Evolutionary conservation across 2,888 invertebrate species (phyloP).

Genomic region (Pristionchus japonicus): DNA sequence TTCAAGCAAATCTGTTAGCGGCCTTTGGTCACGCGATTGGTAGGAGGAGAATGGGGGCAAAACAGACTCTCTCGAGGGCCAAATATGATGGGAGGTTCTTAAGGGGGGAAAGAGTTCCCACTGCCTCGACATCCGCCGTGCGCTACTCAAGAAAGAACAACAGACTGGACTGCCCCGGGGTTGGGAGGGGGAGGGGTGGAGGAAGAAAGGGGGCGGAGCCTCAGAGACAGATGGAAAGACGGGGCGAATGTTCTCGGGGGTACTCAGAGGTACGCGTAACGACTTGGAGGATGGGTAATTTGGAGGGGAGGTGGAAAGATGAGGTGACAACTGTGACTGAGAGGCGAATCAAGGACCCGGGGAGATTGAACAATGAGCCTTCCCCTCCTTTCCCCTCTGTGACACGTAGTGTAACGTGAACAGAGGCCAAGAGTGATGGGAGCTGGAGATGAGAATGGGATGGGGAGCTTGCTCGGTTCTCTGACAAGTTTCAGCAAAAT

Average conservation of each 20-base stretch:
- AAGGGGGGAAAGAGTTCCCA: neutral
- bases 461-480: too few species aligned
- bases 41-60: too few species aligned
- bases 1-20: neutral
- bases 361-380: slow-evolving; percentile 3
- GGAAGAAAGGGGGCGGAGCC: slow-evolving; percentile 41
- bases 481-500: too few species aligned
- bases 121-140: neutral
- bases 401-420: neutral
- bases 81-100: neutral
- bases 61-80: neutral
- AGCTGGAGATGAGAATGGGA: neutral
- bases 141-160: slow-evolving; percentile 24
- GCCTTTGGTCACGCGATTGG: neutral
- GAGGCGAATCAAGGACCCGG: neutral
- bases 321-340: neutral
- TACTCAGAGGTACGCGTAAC: neutral
- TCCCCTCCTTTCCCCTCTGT: neutral
- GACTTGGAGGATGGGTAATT: neutral
- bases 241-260: slow-evolving; percentile 8
- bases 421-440: slow-evolving; percentile 16
- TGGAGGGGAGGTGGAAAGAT: neutral
- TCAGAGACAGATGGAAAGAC: neutral
- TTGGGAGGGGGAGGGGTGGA: slow-evolving; percentile 49
- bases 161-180: neutral